Conservation (phyloP, 2,888 invertebrate genomes). For the Machimus atricapillus region DNA sequence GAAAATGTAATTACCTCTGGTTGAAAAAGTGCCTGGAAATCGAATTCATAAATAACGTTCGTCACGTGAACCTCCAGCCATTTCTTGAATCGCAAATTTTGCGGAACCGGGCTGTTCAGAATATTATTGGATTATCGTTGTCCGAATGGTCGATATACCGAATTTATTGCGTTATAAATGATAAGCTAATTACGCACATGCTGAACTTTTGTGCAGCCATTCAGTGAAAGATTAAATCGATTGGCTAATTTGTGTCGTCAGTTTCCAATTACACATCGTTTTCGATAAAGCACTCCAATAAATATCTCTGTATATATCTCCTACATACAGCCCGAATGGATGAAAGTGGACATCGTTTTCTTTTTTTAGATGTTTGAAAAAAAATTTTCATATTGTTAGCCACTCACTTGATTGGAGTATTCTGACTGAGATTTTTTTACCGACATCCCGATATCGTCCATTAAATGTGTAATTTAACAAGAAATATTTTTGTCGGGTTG, state of each 20-base stretch:
- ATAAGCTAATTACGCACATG: not conserved
- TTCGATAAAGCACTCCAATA: not conserved
- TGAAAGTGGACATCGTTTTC: not conserved
- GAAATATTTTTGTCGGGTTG: not conserved
- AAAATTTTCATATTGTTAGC: not conserved
- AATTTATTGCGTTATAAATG: not conserved
- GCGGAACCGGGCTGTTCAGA: not conserved
- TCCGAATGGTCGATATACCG: not conserved
- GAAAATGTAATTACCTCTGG: not conserved
- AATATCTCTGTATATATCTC: not conserved
- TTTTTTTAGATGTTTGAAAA: not conserved
- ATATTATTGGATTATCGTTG: not conserved
- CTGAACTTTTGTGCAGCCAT: not conserved
- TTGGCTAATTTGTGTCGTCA: not conserved
- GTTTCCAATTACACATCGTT: not conserved
- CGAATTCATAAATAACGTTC: not conserved
- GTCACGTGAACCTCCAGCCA: not conserved
- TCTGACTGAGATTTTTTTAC: not conserved
- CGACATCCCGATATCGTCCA: not conserved
- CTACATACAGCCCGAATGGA: not conserved
- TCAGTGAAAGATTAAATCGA: not conserved
- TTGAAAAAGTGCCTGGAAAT: not conserved
- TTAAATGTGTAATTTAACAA: not conserved
- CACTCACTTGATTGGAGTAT: not conserved
- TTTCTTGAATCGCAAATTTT: not conserved